These are phyloP conservation scores for Scophthalmus maximus DNA, from an alignment of 2,113 vertebrate genomes.

Conservation along the genomic window DNA sequence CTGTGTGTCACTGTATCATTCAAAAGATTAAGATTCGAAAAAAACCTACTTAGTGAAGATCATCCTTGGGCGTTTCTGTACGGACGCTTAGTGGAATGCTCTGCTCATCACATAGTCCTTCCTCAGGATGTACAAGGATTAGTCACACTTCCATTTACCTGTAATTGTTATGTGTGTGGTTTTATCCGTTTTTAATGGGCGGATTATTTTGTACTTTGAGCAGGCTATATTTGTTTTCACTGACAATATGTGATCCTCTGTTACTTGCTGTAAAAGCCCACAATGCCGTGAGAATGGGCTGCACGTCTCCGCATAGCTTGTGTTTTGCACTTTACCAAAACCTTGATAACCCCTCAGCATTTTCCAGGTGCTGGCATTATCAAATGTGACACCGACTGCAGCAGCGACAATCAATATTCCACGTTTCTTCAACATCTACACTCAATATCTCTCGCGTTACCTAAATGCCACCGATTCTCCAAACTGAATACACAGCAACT, in stretches of 20 bases:
- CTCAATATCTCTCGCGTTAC: slow-evolving; percentile 19
- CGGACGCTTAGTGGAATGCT: slow-evolving; percentile 12
- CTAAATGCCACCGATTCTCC: slow-evolving; percentile 55
- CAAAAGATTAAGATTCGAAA: background rate
- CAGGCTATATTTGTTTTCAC: slow-evolving; percentile 23
- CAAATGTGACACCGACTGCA: slow-evolving; percentile 31
- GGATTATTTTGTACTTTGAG: slow-evolving; percentile 44
- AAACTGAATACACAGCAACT: slow-evolving; percentile 45
- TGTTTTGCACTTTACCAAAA: slow-evolving; percentile 10
- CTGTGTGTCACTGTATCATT: background rate
- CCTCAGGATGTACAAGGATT: slow-evolving; percentile 56
- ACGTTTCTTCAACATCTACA: slow-evolving; percentile 27
- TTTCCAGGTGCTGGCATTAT: slow-evolving; percentile 28
- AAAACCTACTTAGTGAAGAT: background rate
- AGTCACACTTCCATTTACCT: slow-evolving; percentile 57
- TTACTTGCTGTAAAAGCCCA: background rate
- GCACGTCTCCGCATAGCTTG: background rate
- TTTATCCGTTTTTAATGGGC: slow-evolving; percentile 51
- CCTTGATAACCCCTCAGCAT: slow-evolving; percentile 19
- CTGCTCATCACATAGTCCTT: slow-evolving; percentile 30
- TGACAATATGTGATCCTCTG: slow-evolving; percentile 7
- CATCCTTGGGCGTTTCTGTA: background rate
- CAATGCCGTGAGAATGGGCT: background rate
- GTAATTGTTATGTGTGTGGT: slow-evolving; percentile 44
- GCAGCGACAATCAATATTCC: slow-evolving; percentile 46